Evolutionary conservation across 2,888 invertebrate genomes (phyloP), one percentile per base, ranked within the genome.

Genomic region (Micoletzkya japonica): DNA sequence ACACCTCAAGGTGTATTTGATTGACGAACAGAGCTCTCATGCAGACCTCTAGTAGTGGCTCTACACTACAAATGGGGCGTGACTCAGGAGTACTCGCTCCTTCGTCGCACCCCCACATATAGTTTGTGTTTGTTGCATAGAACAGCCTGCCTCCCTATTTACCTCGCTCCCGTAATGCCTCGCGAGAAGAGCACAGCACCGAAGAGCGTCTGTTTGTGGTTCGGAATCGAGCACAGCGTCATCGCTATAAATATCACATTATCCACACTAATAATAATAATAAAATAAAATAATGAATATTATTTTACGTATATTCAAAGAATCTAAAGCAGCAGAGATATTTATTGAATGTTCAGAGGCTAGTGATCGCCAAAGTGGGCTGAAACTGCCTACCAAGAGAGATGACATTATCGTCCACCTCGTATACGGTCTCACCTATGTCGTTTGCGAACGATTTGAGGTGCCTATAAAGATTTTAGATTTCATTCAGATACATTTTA

Each of bases 111-210:
- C n/a, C n/a, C n/a, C n/a, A n/a, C n/a, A n/a, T n/a, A n/a, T n/a
- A n/a, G n/a, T n/a, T n/a, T n/a, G n/a, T n/a, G n/a, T n/a, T n/a
- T n/a, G n/a, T n/a, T n/a, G n/a, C n/a, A n/a, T n/a, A n/a, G n/a
- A n/a, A n/a, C n/a, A n/a, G n/a, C n/a, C 67, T 26, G 24, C 3
- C 34, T 28, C 64, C 52, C n/a, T 17, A 17, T 39, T 30, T 57
- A 76, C 77, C 79, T 72, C 17, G 81, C 79, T 32, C 81, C 81
- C 0, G 81, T 81, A 37, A 81, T 79, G 30, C 80, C 81, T 39
- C 81, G 67, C 7, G 67, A 68, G 63, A 81, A 81, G 14, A 81
- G 73, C 14, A 81, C 70, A 0, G 79, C 75, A n/a, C 81, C 81
- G 49, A 81, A 80, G 2, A 81, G 70, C 6, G 78, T 78, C 52